Base-by-base conservation (phyloP, 2,888 invertebrate genomes). In the Cerastis rubricosa region DNA sequence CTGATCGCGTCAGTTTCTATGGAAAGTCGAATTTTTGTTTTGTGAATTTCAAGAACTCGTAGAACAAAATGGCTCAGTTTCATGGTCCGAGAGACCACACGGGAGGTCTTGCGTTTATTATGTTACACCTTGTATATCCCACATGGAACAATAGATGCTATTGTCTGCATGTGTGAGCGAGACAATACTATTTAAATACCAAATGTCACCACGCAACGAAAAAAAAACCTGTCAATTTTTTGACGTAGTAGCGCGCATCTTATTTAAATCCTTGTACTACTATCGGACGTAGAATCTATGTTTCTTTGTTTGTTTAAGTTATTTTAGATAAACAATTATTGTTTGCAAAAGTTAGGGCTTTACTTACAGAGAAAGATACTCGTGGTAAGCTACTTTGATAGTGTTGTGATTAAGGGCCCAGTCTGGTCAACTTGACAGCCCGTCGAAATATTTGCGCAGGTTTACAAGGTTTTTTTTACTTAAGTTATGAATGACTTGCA, bases 361-460 rank as follows among this genome's bases (percentile, higher is more conserved):
- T 45, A 74, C 51, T 35, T 25, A 47, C 17, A 75, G 19, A 49
- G 1, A 25, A 12, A 49, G 14, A 49, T 74, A 74, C 17, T 74
- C 51, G 6, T 22, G 1, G 7, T 71, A 59, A 4, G 25, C 47
- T 25, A 71, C 19, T 51, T 40, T 45, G 19, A 25, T 77, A 70
- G 51, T 66, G 76, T 54, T 77, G 77, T 77, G 43, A 25, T 61
- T 45, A 25, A 35, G 35, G 35, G 35, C 35, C 35, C 3, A 35
- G 35, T 35, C 35, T 35, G 3, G 35, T 35, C 1, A 35, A 35
- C 35, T 35, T 35, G 35, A 35, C 35, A 35, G 35, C 35, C 35
- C 35, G 35, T 35, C 35, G 35, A 35, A 35, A 35, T 35, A 35
- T 35, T 35, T 3, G 35, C 35, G 35, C 35, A 35, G 35, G 35